phyloP scores from a whole-genome alignment of 2,113 vertebrate species.

The Apteryx mantelli region DNA sequence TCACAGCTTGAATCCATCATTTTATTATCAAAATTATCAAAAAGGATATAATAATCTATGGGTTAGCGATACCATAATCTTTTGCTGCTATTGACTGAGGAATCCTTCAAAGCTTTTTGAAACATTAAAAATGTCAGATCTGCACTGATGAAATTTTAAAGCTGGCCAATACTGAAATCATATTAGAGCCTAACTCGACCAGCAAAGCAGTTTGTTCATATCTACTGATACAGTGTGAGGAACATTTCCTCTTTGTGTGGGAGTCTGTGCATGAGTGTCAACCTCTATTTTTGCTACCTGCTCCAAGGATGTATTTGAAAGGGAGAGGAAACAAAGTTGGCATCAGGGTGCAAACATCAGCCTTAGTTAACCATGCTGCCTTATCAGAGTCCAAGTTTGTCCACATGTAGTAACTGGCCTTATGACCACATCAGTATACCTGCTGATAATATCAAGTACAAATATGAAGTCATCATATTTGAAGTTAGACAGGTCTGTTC shows the following conservation, averaged over 20 bases:
- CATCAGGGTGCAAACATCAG: not conserved
- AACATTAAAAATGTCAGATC: not conserved
- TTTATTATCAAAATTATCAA: not conserved
- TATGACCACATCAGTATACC: conserved; percentile 72
- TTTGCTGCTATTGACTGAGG: not conserved
- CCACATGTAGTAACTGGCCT: not conserved
- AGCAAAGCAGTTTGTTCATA: not conserved
- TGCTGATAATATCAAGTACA: conserved; percentile 97
- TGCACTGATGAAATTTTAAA: not conserved
- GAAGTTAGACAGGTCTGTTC: conserved; percentile 98
- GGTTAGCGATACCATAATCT: not conserved
- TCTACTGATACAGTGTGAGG: not conserved
- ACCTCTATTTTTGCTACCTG: not conserved
- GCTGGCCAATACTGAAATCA: not conserved
- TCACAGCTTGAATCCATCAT: not conserved
- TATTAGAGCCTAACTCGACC: not conserved
- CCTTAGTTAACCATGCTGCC: not conserved
- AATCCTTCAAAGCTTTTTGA: not conserved
- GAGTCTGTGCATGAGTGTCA: not conserved
- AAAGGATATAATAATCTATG: not conserved
- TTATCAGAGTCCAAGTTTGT: not conserved
- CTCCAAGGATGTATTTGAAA: not conserved
- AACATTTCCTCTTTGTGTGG: not conserved
- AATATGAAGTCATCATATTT: conserved; percentile 99
- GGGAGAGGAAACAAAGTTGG: not conserved